These are phyloP conservation scores for Dryocosmus kuriphilus DNA, from an alignment of 2,888 invertebrate genomes.

Conservation along the genomic window DNA sequence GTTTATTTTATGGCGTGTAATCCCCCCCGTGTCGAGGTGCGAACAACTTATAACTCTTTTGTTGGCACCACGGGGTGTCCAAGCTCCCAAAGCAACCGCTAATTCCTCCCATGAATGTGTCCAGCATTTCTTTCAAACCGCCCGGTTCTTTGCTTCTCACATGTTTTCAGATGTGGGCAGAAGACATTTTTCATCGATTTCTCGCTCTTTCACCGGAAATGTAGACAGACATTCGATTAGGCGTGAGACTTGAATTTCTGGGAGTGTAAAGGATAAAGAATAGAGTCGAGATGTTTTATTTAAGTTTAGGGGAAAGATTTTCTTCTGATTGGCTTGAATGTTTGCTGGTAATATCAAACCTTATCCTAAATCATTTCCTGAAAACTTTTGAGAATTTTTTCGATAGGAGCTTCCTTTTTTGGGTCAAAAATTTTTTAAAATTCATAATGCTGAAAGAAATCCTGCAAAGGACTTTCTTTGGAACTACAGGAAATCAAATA, in stretches of 20 bases:
- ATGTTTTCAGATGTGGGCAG: constrained; percentile 32
- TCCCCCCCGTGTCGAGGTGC: constrained; percentile 75
- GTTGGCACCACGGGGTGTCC: constrained; percentile 73
- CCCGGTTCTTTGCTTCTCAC: constrained; percentile 17
- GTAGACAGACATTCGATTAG: background rate
- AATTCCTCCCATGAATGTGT: constrained; percentile 68
- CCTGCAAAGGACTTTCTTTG: no score
- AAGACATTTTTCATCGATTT: constrained; percentile 38
- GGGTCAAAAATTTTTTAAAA: no score
- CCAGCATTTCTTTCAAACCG: constrained; percentile 14
- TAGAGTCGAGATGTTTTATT: background rate
- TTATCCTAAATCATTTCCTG: no score
- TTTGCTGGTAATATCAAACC: no score
- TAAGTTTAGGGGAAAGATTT: background rate
- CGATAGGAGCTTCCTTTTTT: no score
- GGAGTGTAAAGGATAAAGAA: background rate
- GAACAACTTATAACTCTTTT: constrained; percentile 75
- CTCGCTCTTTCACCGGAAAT: constrained; percentile 35
- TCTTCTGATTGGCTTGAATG: background rate
- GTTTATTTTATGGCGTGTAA: constrained; percentile 75
- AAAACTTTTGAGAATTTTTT: no score
- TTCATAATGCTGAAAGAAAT: no score
- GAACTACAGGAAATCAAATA: no score
- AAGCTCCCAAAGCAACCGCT: constrained; percentile 70
- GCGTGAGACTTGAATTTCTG: background rate